Percentiles rank a stretch among this genome's conserved stretches.
These are phyloP conservation scores for Tipula lateralis DNA, from an alignment of 2,888 invertebrate genomes.

Conservation along the genomic window DNA sequence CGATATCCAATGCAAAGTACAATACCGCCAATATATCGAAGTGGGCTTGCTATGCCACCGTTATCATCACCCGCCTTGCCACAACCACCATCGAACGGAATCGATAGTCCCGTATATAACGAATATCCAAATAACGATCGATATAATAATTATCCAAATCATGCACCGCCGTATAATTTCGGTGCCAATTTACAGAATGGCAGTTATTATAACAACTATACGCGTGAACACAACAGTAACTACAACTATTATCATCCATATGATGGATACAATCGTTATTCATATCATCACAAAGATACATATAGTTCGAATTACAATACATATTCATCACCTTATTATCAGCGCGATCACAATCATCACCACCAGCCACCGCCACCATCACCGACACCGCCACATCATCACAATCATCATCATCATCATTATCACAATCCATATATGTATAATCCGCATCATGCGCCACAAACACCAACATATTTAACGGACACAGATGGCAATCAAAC, in stretches of 20 bases:
- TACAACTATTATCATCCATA: slow-evolving; percentile 25
- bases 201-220: not conserved
- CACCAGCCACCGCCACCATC: not conserved
- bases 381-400: not conserved
- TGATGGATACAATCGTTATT: slow-evolving; percentile 7
- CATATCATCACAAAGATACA: slow-evolving; percentile 25
- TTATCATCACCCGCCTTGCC: not conserved
- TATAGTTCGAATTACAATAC: not conserved
- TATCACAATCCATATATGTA: not conserved
- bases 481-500: slow-evolving; percentile 2
- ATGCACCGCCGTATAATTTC: not conserved
- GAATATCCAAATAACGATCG: slow-evolving; percentile 16
- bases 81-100: not conserved
- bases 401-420: not conserved
- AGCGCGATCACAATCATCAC: slow-evolving; percentile 14
- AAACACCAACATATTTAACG: not conserved
- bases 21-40: not conserved
- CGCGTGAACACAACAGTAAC: slow-evolving; percentile 5
- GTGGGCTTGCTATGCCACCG: not conserved
- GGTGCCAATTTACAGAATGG: not conserved
- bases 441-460: not conserved
- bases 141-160: not conserved
- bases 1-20: not conserved
- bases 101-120: not conserved
- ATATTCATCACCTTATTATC: slow-evolving; percentile 26